phyloP scores from a whole-genome alignment of 2,888 invertebrate genomes.

The Melieria crassipennis region DNA sequence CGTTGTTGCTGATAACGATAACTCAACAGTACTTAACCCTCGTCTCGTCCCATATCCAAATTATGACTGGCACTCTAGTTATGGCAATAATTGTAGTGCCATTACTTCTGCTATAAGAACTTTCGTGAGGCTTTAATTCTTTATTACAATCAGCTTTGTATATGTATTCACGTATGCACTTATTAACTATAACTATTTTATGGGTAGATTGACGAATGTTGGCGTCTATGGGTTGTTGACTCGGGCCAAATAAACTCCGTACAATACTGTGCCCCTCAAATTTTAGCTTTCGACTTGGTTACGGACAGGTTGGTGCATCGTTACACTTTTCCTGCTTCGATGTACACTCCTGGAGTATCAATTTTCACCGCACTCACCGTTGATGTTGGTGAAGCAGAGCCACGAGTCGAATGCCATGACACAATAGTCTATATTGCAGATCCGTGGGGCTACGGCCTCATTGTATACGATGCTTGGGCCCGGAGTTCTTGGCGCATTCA shows the following conservation, averaged over 20 bases:
- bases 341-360: constrained; percentile 58
- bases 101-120: constrained; percentile 80
- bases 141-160: not conserved
- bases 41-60: constrained; percentile 73
- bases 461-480: constrained; percentile 70
- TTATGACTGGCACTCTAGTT: constrained; percentile 72
- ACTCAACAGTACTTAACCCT: constrained; percentile 50
- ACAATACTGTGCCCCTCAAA: constrained; percentile 76
- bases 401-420: constrained; percentile 66
- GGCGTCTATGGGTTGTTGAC: constrained; percentile 75
- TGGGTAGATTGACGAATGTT: constrained; percentile 72
- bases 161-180: not conserved
- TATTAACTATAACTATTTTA: not conserved
- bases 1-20: constrained; percentile 67
- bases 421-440: constrained; percentile 74
- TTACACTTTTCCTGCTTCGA: constrained; percentile 50
- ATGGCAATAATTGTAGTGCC: constrained; percentile 72
- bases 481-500: constrained; percentile 70
- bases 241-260: constrained; percentile 70
- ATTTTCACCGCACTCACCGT: constrained; percentile 66
- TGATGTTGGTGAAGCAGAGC: constrained; percentile 67
- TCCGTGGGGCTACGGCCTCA: constrained; percentile 70
- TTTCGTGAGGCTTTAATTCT: constrained; percentile 69
- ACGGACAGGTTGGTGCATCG: constrained; percentile 69
- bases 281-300: constrained; percentile 76